phyloP scores from a whole-genome alignment of 2,888 invertebrate species.

The Polylopha cassiicola region DNA sequence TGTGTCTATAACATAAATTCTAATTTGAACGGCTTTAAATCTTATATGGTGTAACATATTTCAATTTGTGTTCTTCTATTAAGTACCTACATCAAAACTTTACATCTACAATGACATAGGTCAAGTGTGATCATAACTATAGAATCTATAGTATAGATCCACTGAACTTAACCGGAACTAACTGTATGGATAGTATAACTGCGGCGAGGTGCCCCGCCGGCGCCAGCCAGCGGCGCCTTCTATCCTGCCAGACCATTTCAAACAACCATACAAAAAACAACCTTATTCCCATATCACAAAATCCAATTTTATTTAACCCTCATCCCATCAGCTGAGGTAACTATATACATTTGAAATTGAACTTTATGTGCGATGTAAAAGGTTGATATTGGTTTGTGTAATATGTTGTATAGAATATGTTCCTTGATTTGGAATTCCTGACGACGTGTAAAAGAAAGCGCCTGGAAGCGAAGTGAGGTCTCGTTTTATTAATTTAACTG shows the following conservation, averaged over 20 bases:
- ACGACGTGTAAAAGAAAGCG: slow-evolving; percentile 68
- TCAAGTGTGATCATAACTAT: no score
- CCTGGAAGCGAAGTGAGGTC: slow-evolving; percentile 59
- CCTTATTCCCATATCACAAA: no score
- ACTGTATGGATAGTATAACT: no score
- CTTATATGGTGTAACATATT: background rate
- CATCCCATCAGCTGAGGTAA: slow-evolving; percentile 43
- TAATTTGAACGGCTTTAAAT: slow-evolving; percentile 1
- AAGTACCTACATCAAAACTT: no score
- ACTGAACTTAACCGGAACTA: no score
- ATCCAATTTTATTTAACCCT: slow-evolving; percentile 24
- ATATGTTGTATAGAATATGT: slow-evolving; percentile 45
- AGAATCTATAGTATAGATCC: no score
- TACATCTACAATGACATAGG: no score
- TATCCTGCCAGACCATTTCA: slow-evolving; percentile 67
- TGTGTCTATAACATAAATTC: no score
- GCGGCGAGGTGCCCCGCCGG: slow-evolving; percentile 73
- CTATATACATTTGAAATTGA: slow-evolving; percentile 31
- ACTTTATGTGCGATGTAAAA: slow-evolving; percentile 29
- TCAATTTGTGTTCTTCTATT: background rate
- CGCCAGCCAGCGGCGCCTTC: slow-evolving; percentile 74
- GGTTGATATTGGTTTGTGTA: slow-evolving; percentile 27
- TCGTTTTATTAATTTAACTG: slow-evolving; percentile 51
- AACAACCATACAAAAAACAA: no score
- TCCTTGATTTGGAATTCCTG: slow-evolving; percentile 72